Base-by-base conservation (phyloP, 2,888 invertebrate species). In the Latrodectus elegans region DNA sequence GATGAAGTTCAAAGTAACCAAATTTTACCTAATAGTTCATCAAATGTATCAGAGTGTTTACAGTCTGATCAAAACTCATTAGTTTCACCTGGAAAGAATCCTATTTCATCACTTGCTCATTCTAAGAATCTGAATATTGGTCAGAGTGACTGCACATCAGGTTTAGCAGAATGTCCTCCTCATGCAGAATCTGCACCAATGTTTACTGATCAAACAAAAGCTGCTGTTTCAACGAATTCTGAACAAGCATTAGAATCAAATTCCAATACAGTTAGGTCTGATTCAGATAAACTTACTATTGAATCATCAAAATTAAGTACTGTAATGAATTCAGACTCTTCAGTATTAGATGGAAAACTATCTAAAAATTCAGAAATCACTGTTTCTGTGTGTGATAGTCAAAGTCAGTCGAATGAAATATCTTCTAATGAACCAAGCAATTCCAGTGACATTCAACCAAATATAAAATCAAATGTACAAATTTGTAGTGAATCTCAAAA, bases 171-270 rank as follows among this genome's bases (percentile, higher is more conserved):
- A 53, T 87, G 86, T 68, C 86, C 86, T 67, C 86, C 86, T 10
- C 86, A 87, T 76, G 86, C 86, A n/a, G 86, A 87, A 60, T 87
- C 86, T 65, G 86, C 86, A 0, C 84, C 86, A 70, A 55, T 77
- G 3, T 87, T 87, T 67, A 87, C 86, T 11, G 86, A 87, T 76
- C 86, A 87, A 53, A 87, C 81, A 26, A 72, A 81, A 60, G 81
- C 86, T 17, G 81, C 86, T 67, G 81, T 87, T 55, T 81, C 86
- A 17, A 86, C 85, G 12, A 87, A 87, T 77, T 81, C 86, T 38
- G 86, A 87, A 17, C 86, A 87, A n/a, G 86, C 86, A 51, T 76
- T 87, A 60, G 81, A 72, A 67, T 72, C 86, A 72, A 76, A 78
- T 55, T 38, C 73, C 6, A 64, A 26, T 64, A 14, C n/a, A 60